Base-by-base conservation (phyloP, 2,888 invertebrate genomes). In the Drosophila trichaetosa region DNA sequence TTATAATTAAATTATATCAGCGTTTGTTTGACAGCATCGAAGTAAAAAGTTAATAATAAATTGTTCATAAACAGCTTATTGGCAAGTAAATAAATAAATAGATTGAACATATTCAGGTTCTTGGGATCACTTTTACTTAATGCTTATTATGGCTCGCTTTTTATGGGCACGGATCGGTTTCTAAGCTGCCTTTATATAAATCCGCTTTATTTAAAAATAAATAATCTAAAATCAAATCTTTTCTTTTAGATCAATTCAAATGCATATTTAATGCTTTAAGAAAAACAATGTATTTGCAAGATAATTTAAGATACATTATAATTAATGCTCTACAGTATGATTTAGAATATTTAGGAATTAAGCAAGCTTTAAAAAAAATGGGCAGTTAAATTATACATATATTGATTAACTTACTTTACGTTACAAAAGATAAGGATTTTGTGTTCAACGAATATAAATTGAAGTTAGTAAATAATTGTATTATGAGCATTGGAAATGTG, bases 1-100 rank as follows among this genome's bases (percentile, higher is more conserved):
- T 56, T 46, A 66, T 56, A 65, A 78, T 74, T 67, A 48, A 74
- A 80, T 63, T 51, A 52, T 53, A 65, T 71, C 63, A 13, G n/a
- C 46, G n/a, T 13, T 58, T 66, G 60, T 49, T 73, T 63, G 75
- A 66, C 54, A 53, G 61, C 52, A 21, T 24, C 38, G 36, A 53
- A 40, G 29, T 11, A 33, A 51, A 42, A 21, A 56, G n/a, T 18
- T 48, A 27, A 51, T 16, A 13, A 66, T 13, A 36, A 46, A 2
- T 51, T 21, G 57, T 48, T 57, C 46, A 31, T 42, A 57, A 53
- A 58, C 56, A 48, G 33, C 34, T 34, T 34, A 13, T n/a, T 31
- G 13, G 7, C 10, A 38, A 18, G 18, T 2, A 49, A 29, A n/a
- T 11, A 51, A 21, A 18, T 40, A 48, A 46, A 16, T 24, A 18